phyloP scores from a whole-genome alignment of 2,888 invertebrate species.

The Strigamia transsilvanica region DNA sequence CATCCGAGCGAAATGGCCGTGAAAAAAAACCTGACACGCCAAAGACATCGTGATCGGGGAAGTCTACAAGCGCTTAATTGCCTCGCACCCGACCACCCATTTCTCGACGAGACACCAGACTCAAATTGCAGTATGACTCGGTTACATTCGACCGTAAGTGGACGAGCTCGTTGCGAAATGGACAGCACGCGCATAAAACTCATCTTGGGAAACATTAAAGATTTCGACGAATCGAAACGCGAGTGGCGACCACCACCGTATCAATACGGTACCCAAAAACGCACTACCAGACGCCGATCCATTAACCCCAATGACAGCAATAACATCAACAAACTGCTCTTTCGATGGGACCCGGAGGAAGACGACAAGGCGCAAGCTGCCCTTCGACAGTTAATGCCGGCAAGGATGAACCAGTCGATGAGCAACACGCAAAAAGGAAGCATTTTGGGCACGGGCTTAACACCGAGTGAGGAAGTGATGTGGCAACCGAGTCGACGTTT shows the following conservation, averaged over 20 bases:
- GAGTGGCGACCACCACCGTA: conserved; percentile 17
- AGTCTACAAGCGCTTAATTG: background rate
- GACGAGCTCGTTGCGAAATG: background rate
- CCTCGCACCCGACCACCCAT: conserved; percentile 14
- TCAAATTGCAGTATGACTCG: background rate
- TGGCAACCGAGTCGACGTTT: conserved; percentile 40
- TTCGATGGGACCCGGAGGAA: background rate
- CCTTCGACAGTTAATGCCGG: conserved; percentile 1
- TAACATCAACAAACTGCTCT: conserved; percentile 17
- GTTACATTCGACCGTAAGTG: background rate
- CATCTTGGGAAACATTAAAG: background rate
- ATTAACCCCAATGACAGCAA: conserved; percentile 11
- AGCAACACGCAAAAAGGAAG: background rate
- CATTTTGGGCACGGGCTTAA: background rate
- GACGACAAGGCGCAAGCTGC: conserved; percentile 15
- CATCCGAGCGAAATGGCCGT: background rate
- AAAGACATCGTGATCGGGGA: conserved; percentile 4
- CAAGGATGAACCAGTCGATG: background rate
- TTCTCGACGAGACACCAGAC: background rate
- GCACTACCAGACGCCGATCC: background rate
- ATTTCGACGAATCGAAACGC: background rate
- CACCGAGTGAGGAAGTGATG: background rate
- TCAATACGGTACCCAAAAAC: background rate
- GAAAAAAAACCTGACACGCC: background rate
- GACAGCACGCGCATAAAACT: conserved; percentile 25